Evolutionary conservation across 2,888 invertebrate species (phyloP).

Genomic region (Tenthredo notha): DNA sequence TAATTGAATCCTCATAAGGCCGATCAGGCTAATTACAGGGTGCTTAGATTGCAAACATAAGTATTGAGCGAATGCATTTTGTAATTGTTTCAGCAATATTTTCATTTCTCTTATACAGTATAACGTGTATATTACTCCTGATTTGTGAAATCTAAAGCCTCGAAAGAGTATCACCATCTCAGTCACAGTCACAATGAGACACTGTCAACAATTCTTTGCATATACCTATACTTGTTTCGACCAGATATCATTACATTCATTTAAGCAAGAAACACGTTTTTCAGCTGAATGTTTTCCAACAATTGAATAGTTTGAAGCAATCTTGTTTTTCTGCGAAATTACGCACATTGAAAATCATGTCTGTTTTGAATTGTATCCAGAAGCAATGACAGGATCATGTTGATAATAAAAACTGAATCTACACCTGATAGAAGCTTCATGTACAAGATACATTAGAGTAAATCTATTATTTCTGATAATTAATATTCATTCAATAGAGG

Average conservation of each 20-base stretch:
- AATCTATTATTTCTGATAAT: not conserved
- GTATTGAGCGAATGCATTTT: slow-evolving; percentile 7
- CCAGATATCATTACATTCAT: not conserved
- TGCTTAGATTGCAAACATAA: not conserved
- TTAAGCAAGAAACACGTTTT: not conserved
- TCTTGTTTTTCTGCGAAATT: not conserved
- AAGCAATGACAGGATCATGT: not conserved
- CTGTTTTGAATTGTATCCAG: not conserved
- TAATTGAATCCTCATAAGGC: not conserved
- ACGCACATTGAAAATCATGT: not conserved
- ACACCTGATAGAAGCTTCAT: not conserved
- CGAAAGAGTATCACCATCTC: not conserved
- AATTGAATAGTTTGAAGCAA: not conserved
- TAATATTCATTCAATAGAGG: not conserved
- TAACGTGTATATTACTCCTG: not conserved
- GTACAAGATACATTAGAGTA: not conserved
- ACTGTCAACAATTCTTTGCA: not conserved
- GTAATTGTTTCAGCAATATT: not conserved
- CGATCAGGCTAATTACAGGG: not conserved
- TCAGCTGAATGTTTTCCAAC: not conserved
- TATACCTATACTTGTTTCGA: not conserved
- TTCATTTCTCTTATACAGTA: not conserved
- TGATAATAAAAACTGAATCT: not conserved
- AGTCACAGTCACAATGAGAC: not conserved
- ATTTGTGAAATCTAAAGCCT: not conserved